Evolutionary conservation across 2,113 vertebrate genomes (phyloP), one percentile per base, ranked within the genome.

Genomic region (Oryzias celebensis): DNA sequence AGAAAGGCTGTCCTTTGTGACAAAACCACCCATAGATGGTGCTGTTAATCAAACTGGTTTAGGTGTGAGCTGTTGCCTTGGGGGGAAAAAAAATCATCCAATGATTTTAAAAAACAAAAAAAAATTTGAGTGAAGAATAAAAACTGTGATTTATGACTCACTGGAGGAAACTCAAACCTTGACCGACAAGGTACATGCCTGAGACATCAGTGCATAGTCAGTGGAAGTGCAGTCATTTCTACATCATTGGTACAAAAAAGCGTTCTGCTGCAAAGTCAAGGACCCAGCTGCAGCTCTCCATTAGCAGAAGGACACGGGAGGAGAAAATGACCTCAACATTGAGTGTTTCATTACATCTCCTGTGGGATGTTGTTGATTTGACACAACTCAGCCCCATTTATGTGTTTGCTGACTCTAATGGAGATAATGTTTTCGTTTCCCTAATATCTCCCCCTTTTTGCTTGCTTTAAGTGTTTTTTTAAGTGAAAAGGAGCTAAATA

Each of bases 281-380:
- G 46, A 71, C 62, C 48, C 2, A 44, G 44, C 68, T 46, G 59
- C 52, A 65, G 68, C 26, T 8, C 15, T 18, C 7, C 62, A 60
- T 73, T 15, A 59, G 31, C 59, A 62, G 0, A 28, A 77, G 44
- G 48, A 64, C 60, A 57, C 14, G 2, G 26, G 59, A 8, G 55
- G 50, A 55, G 51, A 50, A 52, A 4, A 52, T 48, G 65, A 79
- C 62, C 67, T 77, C 77, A 59, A 23, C 65, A 8, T 20, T 73
- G 69, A 80, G 77, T 80, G 76, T 79, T 77, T 73, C 23, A 55
- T 26, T 49, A 53, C 62, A 60, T 77, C 77, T 86, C 68, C 82
- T 70, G 78, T 80, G 68, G 63, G 63, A 65, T 46, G 75, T 66
- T 64, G 64, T 75, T 70, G 77, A 54, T 57, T 56, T 70, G 53